Conservation (phyloP, 2,113 vertebrate species). For the Sarotherodon lohbergeri region DNA sequence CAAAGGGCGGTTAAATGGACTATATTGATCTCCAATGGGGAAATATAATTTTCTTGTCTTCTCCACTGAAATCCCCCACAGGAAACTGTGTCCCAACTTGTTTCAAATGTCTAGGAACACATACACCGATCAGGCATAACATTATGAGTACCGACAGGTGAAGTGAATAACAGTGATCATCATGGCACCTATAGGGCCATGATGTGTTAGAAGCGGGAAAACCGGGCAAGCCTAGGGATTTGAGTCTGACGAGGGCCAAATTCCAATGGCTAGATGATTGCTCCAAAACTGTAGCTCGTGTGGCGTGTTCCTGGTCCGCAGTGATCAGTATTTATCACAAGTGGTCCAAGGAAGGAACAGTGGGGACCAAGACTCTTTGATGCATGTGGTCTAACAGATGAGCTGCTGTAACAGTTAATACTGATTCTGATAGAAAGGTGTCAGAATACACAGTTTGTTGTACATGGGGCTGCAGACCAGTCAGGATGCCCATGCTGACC, state of each 20-base stretch:
- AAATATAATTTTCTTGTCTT: background rate
- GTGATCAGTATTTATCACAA: background rate
- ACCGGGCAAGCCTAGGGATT: accelerated
- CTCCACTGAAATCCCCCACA: background rate
- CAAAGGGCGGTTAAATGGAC: background rate
- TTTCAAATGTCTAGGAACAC: background rate
- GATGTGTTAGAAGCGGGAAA: background rate
- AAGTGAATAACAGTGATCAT: background rate
- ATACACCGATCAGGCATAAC: background rate
- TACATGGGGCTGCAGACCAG: background rate
- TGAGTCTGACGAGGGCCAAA: background rate
- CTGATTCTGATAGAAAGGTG: background rate
- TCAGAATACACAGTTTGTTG: background rate
- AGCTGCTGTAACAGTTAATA: background rate
- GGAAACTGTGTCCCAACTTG: background rate
- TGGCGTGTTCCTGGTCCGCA: background rate
- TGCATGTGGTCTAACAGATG: background rate
- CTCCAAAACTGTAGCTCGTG: accelerated
- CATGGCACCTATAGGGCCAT: background rate
- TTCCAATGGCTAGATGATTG: background rate
- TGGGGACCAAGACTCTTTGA: background rate
- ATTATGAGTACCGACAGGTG: background rate
- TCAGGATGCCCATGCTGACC: background rate
- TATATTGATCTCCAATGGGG: background rate
- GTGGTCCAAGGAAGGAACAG: background rate